phyloP scores from a whole-genome alignment of 2,888 invertebrate species.

The Lithodes maja region DNA sequence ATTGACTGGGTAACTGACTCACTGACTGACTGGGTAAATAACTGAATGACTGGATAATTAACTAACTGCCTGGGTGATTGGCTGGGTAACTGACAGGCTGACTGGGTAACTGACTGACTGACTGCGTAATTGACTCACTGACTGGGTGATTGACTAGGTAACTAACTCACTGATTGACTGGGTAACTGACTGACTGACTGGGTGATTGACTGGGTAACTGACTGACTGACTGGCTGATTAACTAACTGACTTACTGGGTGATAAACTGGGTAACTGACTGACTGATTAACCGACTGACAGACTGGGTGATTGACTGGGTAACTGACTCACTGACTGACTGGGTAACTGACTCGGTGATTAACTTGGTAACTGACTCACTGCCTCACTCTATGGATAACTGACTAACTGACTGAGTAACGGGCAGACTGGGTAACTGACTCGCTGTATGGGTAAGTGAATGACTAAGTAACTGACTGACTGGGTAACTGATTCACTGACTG shows the following conservation, averaged over 20 bases:
- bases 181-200: not conserved
- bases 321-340: constrained; percentile 6
- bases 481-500: not conserved
- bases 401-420: not conserved
- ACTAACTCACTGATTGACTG: not conserved
- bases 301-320: too few species aligned
- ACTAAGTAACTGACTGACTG: not conserved
- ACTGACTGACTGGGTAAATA: not conserved
- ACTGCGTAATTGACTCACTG: not conserved
- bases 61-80: not conserved
- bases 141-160: too few species aligned
- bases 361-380: not conserved
- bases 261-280: not conserved
- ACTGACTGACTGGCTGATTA: not conserved
- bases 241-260: not conserved
- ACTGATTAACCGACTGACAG: not conserved
- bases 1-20: not conserved
- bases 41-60: not conserved
- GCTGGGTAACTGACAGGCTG: not conserved
- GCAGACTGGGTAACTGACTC: too few species aligned
- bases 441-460: not conserved
- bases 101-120: not conserved
- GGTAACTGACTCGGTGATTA: too few species aligned
- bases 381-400: too few species aligned
- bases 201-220: not conserved